phyloP scores from a whole-genome alignment of 2,797 vertebrate species.

The Myotis findleyi region DNA sequence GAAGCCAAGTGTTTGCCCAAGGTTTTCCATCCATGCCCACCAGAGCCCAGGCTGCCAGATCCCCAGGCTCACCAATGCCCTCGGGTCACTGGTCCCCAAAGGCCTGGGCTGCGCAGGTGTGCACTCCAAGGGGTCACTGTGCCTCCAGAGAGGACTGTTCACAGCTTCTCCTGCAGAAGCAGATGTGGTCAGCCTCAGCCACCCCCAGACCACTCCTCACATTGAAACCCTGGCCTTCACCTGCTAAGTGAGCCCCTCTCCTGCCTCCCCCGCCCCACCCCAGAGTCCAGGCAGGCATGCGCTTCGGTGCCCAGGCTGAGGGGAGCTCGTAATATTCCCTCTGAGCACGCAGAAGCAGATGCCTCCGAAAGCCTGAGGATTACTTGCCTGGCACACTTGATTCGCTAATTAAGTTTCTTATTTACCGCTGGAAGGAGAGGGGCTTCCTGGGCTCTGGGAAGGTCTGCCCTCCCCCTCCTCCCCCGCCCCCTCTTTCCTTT shows the following conservation, averaged over 20 bases:
- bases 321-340: slow-evolving; percentile 37
- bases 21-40: background rate
- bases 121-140: background rate
- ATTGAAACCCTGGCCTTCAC: background rate
- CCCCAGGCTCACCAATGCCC: background rate
- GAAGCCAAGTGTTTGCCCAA: background rate
- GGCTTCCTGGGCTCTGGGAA: slow-evolving; percentile 46
- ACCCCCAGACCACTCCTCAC: background rate
- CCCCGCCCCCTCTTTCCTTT: too few relatives aligned
- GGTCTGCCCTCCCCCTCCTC: background rate
- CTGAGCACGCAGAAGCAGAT: slow-evolving; percentile 75
- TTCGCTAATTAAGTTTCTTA: slow-evolving; percentile 83
- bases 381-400: slow-evolving; percentile 32
- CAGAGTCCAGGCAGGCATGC: fast-evolving
- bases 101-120: background rate
- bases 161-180: background rate
- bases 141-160: background rate
- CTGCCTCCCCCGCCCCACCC: too few relatives aligned
- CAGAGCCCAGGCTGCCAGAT: background rate
- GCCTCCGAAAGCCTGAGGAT: slow-evolving; percentile 79
- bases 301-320: slow-evolving; percentile 1
- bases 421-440: slow-evolving; percentile 80
- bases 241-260: fast-evolving
- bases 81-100: background rate
- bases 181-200: background rate